These are phyloP conservation scores for Catocala nupta DNA, from an alignment of 2,888 invertebrate genomes.

Conservation along the genomic window DNA sequence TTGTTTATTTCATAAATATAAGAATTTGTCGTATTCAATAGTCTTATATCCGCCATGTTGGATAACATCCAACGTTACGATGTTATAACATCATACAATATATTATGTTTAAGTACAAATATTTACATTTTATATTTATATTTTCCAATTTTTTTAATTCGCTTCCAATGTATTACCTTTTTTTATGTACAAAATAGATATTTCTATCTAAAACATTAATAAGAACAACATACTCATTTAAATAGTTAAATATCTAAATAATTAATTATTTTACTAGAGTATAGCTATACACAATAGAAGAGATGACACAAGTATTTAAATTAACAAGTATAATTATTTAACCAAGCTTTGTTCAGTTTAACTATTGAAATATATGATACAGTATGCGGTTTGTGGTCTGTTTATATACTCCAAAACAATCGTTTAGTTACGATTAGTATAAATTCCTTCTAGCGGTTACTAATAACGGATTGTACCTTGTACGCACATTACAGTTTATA, in stretches of 20 bases:
- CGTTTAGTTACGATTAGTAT: no score
- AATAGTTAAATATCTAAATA: constrained; percentile 25
- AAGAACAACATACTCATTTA: constrained; percentile 26
- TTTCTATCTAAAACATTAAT: constrained; percentile 33
- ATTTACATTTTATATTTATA: constrained; percentile 28
- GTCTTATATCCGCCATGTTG: constrained; percentile 22
- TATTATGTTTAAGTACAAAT: constrained; percentile 29
- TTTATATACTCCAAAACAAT: no score
- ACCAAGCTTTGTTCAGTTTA: no score
- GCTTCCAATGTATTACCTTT: constrained; percentile 31
- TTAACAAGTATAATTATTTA: no score
- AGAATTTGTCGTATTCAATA: constrained; percentile 27
- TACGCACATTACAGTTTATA: no score
- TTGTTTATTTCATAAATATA: constrained; percentile 23
- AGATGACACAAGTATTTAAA: no score
- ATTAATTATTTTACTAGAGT: constrained; percentile 23
- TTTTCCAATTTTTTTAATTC: constrained; percentile 25
- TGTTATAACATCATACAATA: constrained; percentile 2
- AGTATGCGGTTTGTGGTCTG: no score
- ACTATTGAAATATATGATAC: no score
- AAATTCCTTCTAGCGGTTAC: no score
- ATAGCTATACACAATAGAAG: constrained; percentile 21
- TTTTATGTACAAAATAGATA: constrained; percentile 47
- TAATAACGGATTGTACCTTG: no score
- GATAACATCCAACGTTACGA: constrained; percentile 33